These are phyloP conservation scores for Greenwoodochromis staneri DNA, from an alignment of 2,113 vertebrate genomes.

Conservation along the genomic window DNA sequence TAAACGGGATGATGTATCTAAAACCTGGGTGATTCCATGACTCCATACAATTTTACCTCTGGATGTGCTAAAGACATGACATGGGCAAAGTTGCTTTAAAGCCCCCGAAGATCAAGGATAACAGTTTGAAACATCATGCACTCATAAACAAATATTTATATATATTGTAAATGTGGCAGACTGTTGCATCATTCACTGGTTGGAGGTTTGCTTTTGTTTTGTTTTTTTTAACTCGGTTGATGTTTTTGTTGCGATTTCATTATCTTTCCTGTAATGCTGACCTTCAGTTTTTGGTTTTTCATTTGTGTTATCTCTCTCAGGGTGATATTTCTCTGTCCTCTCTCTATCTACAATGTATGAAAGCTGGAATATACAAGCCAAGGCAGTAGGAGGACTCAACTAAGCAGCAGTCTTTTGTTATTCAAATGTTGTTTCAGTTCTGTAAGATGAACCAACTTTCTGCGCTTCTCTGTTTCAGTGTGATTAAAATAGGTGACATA, in stretches of 20 bases:
- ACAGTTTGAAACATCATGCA: neutral
- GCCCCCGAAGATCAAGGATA: neutral
- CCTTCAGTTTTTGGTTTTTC: neutral
- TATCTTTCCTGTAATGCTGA: neutral
- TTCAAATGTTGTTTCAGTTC: neutral
- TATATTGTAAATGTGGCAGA: neutral
- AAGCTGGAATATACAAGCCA: neutral
- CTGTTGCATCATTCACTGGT: neutral
- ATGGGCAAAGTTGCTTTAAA: neutral
- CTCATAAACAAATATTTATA: neutral
- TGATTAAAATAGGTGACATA: neutral
- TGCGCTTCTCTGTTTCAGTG: neutral
- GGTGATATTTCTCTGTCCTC: neutral
- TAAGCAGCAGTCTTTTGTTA: neutral
- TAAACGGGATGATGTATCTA: neutral
- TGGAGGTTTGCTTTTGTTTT: neutral
- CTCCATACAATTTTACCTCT: neutral
- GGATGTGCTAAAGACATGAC: neutral
- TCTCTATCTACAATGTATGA: neutral
- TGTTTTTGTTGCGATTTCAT: neutral
- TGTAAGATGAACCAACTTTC: neutral
- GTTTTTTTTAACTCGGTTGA: neutral
- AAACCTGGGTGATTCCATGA: neutral
- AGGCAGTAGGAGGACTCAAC: neutral
- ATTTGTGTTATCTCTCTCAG: neutral